These are phyloP conservation scores for Chymomyza fuscimana DNA, from an alignment of 2,888 invertebrate genomes.

Conservation along the genomic window DNA sequence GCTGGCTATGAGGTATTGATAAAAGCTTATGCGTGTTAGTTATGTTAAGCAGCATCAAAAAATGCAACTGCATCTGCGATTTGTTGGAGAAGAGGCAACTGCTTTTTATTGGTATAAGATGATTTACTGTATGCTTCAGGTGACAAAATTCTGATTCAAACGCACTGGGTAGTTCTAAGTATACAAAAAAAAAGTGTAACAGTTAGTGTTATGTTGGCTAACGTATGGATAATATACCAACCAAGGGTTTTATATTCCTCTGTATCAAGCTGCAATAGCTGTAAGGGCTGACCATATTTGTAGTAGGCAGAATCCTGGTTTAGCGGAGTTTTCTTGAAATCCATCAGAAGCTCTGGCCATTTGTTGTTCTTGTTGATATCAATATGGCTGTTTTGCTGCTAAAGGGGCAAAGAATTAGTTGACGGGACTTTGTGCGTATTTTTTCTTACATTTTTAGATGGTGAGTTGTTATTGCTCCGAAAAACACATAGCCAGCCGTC, in stretches of 20 bases:
- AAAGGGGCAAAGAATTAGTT: not conserved
- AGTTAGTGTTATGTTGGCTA: not conserved
- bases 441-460: constrained; percentile 21
- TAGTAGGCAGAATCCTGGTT: constrained; percentile 45
- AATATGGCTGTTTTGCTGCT: constrained; percentile 36
- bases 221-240: constrained; percentile 53
- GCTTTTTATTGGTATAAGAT: constrained; percentile 56
- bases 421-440: not conserved
- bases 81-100: constrained; percentile 54
- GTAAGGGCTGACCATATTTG: constrained; percentile 66
- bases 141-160: constrained; percentile 67
- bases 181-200: constrained; percentile 3
- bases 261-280: constrained; percentile 58
- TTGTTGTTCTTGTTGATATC: constrained; percentile 52
- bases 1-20: constrained; percentile 38
- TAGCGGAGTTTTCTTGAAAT: constrained; percentile 25
- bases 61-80: constrained; percentile 43
- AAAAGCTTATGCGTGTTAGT: constrained; percentile 48
- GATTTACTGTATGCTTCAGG: constrained; percentile 63
- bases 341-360: constrained; percentile 56
- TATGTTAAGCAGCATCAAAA: constrained; percentile 49
- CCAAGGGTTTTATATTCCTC: constrained; percentile 56
- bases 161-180: constrained; percentile 68
- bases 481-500: constrained; percentile 78
- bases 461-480: constrained; percentile 61